Evolutionary conservation across 2,113 vertebrate species (phyloP).

Genomic region (Silurus asotus): DNA sequence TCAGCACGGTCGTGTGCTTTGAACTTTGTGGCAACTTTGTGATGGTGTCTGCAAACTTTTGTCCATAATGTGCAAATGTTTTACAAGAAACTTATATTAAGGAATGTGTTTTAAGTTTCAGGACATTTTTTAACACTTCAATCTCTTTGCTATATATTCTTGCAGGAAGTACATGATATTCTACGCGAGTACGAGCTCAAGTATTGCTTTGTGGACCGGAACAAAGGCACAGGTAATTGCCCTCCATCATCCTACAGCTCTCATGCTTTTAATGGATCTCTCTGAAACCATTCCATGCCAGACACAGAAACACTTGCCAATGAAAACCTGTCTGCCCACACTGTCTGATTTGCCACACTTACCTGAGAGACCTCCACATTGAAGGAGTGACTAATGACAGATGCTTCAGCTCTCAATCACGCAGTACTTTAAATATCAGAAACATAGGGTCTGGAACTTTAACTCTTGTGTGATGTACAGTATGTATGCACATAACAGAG

Average conservation of each 20-base stretch:
- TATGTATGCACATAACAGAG: not conserved
- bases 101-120: not conserved
- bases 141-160: constrained; percentile 54
- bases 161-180: constrained; percentile 92
- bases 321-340: constrained; percentile 35
- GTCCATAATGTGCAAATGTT: not conserved
- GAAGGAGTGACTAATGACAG: constrained; percentile 16
- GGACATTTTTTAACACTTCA: constrained; percentile 15
- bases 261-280: constrained; percentile 46
- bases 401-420: not conserved
- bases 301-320: constrained; percentile 34
- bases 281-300: constrained; percentile 35
- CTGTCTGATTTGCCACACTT: constrained; percentile 35
- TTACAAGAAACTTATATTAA: not conserved
- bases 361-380: constrained; percentile 14
- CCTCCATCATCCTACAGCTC: constrained; percentile 35
- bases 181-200: constrained; percentile 94
- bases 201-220: constrained; percentile 97
- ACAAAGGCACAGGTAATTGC: constrained; percentile 93
- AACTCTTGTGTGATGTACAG: not conserved
- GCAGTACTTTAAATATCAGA: not conserved
- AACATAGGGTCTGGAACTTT: not conserved
- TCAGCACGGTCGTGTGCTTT: not conserved
- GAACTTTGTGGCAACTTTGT: not conserved
- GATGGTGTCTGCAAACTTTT: not conserved